Conservation (phyloP, 2,113 vertebrate species). For the Apistogramma diplotaenia region DNA sequence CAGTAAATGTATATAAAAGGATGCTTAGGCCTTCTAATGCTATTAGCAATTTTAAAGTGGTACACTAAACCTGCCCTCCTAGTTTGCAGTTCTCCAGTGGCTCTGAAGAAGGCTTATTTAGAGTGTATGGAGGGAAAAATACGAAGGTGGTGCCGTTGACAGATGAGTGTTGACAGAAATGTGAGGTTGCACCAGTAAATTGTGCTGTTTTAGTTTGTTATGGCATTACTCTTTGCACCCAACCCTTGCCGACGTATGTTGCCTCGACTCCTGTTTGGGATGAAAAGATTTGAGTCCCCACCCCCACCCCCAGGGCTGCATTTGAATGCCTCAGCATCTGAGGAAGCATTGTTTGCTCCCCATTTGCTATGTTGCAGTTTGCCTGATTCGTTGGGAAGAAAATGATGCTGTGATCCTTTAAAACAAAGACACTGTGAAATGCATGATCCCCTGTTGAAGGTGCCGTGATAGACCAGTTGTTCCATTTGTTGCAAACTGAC, state of each 20-base stretch:
- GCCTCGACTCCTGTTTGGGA: not conserved
- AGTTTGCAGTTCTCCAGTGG: not conserved
- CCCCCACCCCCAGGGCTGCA: not conserved
- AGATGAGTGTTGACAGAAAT: not conserved
- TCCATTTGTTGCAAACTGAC: slow-evolving; percentile 3
- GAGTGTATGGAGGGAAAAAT: not conserved
- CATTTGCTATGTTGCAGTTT: slow-evolving; percentile 2
- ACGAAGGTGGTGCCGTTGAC: not conserved
- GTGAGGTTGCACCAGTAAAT: not conserved
- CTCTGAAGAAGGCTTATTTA: not conserved
- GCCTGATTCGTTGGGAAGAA: not conserved
- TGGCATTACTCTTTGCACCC: not conserved
- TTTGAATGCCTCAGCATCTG: slow-evolving; percentile 12
- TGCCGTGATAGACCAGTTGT: not conserved
- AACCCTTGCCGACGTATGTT: not conserved
- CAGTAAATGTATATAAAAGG: not conserved
- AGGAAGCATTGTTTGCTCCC: not conserved
- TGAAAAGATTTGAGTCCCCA: not conserved
- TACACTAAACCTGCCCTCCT: not conserved
- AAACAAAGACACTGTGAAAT: not conserved
- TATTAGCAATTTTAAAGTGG: not conserved
- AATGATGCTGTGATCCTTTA: not conserved
- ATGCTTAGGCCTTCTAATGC: not conserved
- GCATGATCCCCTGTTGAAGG: slow-evolving; percentile 10
- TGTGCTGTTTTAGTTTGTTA: not conserved